A percentile compares a stretch with the other conserved stretches of the same genome.
Evolutionary conservation across 1,140 invertebrate genomes (phyloP).

Genomic region (Andrena cerasifolii): DNA sequence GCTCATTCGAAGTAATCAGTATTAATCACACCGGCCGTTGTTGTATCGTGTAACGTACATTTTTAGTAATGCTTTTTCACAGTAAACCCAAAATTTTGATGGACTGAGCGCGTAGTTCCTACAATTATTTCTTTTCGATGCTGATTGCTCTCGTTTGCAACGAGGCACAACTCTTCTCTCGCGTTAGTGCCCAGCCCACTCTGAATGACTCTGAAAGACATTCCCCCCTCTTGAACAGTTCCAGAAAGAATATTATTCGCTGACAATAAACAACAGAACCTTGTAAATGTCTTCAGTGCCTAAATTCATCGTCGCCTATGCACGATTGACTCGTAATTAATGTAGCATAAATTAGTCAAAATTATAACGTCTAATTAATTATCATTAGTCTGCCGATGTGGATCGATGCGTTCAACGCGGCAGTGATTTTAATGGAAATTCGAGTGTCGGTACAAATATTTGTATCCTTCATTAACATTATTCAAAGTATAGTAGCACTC

Average conservation of each 20-base stretch:
- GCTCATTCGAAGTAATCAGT: slow-evolving; percentile 61
- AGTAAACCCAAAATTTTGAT: slow-evolving; percentile 62
- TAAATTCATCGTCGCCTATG: background rate
- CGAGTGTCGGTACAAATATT: too few relatives aligned
- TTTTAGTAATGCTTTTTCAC: slow-evolving; percentile 76
- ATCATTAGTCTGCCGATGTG: background rate
- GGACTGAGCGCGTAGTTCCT: slow-evolving; percentile 32
- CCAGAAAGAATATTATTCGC: background rate
- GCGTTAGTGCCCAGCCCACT: too few relatives aligned
- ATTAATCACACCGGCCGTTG: slow-evolving; percentile 57
- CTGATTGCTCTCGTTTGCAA: slow-evolving; percentile 53
- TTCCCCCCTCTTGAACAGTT: background rate
- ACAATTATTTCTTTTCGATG: slow-evolving; percentile 27
- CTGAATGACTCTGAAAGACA: too few relatives aligned
- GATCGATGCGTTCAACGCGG: slow-evolving; percentile 6
- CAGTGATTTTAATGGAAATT: background rate
- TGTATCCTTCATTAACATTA: too few relatives aligned
- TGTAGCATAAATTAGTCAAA: background rate
- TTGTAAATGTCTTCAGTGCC: background rate
- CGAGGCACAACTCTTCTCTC: slow-evolving; percentile 14
- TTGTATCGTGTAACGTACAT: slow-evolving; percentile 62
- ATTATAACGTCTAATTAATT: background rate
- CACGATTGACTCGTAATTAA: background rate
- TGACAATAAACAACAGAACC: background rate
- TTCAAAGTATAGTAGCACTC: too few relatives aligned